Base-by-base conservation (phyloP, 2,113 vertebrate species). In the Dipodomys merriami region DNA sequence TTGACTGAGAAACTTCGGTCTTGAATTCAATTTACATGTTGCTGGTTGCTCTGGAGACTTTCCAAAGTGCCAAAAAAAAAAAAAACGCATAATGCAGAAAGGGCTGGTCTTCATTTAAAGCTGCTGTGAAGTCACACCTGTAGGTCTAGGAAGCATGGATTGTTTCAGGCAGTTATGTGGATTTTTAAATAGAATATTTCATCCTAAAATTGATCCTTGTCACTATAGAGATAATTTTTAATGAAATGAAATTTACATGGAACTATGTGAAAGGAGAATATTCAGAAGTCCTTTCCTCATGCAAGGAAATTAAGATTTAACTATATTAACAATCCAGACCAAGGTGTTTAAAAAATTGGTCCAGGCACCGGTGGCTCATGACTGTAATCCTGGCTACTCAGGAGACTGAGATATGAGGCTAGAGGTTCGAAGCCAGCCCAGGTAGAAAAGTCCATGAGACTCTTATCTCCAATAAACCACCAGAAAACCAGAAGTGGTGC, bases 11-110 rank as follows among this genome's bases (percentile, higher is more conserved):
- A 44, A 49, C 5, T 78, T 64, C 44, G 82, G 65, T 13, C 62
- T 53, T 64, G 79, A 91, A 93, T 72, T 84, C 93, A 84, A 85
- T 77, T 86, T 62, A 60, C 83, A 94, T 0, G 27, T 84, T 62
- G 84, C 64, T 57, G 86, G 22, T 73, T 87, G 20, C 73, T 81
- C 16, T 53, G 67, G n/a, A 25, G 79, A 57, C 64, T 84, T 88
- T 84, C 25, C 44, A 87, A 94, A 88, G 18, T 90, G n/a, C 60
- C 71, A 62, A 83, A 74, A 60, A 81, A 85, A 13, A 65, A 22
- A 85, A 39, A 18, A 39, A 39, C 2, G 35, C 39, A 39, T 72
- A 86, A 73, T n/a, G 15, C 22, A 83, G 35, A 86, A 76, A 80
- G 30, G 7, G 29, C 9, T 53, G 67, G 5, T 71, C 22, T 81